Conservation (phyloP, 2,797 vertebrate genomes). For the Epinephelus awoara region DNA sequence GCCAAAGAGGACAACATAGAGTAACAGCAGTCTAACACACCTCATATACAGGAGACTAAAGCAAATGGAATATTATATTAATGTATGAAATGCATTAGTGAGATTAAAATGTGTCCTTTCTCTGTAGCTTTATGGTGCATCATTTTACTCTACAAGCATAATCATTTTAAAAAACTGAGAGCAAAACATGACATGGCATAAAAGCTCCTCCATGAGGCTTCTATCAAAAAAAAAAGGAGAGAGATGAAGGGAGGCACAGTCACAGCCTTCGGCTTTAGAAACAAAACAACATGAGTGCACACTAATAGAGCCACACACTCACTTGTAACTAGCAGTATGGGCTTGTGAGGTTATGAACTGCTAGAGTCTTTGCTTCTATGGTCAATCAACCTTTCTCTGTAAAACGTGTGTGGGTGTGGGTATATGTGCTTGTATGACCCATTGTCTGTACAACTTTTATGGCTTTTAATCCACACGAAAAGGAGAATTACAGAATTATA, state of each 20-base stretch:
- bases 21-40: background rate
- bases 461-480: conserved; percentile 2
- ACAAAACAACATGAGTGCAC: conserved; percentile 7
- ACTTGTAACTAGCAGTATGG: background rate
- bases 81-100: conserved; percentile 31
- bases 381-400: background rate
- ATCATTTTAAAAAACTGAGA: conserved; percentile 21
- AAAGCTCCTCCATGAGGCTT: conserved; percentile 29
- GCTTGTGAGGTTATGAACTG: background rate
- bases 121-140: conserved; percentile 13
- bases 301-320: background rate
- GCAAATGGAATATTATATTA: conserved; percentile 29
- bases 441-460: background rate
- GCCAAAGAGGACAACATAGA: conserved; percentile 3
- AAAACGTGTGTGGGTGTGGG: background rate
- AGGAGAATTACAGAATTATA: conserved; percentile 24
- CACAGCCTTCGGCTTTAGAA: background rate
- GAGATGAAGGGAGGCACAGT: background rate
- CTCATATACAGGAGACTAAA: conserved; percentile 25
- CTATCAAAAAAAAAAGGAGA: background rate
- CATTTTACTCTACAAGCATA: conserved; percentile 27
- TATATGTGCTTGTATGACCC: background rate
- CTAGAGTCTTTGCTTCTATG: background rate
- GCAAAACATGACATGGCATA: conserved; percentile 9
- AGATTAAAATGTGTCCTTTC: conserved; percentile 18